Percentiles rank a stretch among this genome's conserved stretches.
Evolutionary conservation across 2,797 vertebrate species (phyloP).

Genomic region (Chloroceryle amazona): DNA sequence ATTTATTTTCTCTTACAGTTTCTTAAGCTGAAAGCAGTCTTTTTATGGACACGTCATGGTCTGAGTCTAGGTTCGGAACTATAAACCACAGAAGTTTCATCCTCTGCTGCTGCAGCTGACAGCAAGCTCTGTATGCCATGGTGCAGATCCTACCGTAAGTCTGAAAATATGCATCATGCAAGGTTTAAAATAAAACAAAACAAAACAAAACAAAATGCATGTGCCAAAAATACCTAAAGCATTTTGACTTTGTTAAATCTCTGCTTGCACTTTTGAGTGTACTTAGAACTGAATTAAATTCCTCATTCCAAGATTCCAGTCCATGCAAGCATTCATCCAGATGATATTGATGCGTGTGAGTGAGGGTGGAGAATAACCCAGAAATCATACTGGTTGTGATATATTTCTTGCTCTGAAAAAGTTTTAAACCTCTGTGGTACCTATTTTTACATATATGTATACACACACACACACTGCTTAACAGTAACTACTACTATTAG

Average conservation of each 20-base stretch:
- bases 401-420: neutral
- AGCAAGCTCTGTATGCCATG: neutral
- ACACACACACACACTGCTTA: neutral
- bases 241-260: neutral
- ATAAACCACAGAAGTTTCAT: neutral
- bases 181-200: neutral
- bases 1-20: neutral
- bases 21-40: neutral
- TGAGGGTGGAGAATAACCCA: neutral
- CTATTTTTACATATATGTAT: neutral
- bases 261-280: neutral
- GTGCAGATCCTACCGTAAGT: neutral
- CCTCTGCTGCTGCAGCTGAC: neutral
- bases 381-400: fast-evolving
- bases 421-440: neutral
- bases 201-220: neutral
- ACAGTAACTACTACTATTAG: neutral
- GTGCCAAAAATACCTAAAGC: neutral
- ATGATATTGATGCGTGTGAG: neutral
- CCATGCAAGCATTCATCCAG: neutral
- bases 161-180: neutral
- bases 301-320: neutral
- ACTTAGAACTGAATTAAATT: neutral
- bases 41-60: neutral
- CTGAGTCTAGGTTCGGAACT: neutral